A percentile compares a stretch with the other conserved stretches of the same genome.
Evolutionary conservation across 1,140 invertebrate species (phyloP).

Genomic region (Apolygus lucorum): DNA sequence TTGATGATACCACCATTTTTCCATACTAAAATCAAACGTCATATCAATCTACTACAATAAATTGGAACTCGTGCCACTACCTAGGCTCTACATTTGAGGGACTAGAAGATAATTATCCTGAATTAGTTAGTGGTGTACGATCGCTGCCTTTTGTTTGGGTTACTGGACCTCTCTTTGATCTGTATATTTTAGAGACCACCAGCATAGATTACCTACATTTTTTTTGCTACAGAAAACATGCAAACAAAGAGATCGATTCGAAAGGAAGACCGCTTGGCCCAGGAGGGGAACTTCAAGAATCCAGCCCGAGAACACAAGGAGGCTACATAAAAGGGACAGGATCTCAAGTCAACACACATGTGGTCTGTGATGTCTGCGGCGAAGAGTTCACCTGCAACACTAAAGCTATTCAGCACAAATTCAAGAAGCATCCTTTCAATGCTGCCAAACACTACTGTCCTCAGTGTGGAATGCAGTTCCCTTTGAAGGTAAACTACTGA

Average conservation of each 20-base stretch:
- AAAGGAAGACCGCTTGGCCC: conserved; percentile 37
- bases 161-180: too few relatives aligned
- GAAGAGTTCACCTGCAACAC: conserved; percentile 51
- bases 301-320: conserved; percentile 10
- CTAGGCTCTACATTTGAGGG: not conserved
- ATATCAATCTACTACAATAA: too few relatives aligned
- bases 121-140: too few relatives aligned
- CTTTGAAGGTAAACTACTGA: conserved; percentile 50
- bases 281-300: conserved; percentile 33
- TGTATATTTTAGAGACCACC: too few relatives aligned
- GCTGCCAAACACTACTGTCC: conserved; percentile 54
- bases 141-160: too few relatives aligned
- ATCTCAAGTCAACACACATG: conserved; percentile 27
- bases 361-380: conserved; percentile 49
- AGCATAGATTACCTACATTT: conserved; percentile 15
- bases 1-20: too few relatives aligned
- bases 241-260: conserved; percentile 44
- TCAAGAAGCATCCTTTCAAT: conserved; percentile 53
- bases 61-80: too few relatives aligned
- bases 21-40: too few relatives aligned
- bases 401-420: conserved; percentile 55
- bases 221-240: conserved; percentile 42
- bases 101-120: too few relatives aligned
- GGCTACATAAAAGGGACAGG: conserved; percentile 32
- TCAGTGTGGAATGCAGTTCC: conserved; percentile 59